Percentiles rank a stretch among this genome's conserved stretches.
Conservation (phyloP, 1,140 invertebrate species). For the Drosophila kohkoa region DNA sequence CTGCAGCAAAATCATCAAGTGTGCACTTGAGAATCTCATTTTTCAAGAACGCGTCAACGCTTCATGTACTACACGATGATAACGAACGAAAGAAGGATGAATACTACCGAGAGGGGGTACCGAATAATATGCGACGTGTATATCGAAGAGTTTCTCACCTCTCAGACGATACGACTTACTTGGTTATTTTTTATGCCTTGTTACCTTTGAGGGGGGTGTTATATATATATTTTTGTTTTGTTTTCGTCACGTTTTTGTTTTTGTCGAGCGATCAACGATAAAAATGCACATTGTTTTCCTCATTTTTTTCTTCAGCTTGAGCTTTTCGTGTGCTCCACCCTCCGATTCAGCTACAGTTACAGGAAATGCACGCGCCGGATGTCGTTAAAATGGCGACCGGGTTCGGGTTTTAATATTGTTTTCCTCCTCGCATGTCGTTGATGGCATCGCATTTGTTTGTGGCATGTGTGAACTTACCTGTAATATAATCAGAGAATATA, state of each 20-base stretch:
- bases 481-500: slow-evolving; percentile 57
- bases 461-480: slow-evolving; percentile 76
- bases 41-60: slow-evolving; percentile 40
- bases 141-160: slow-evolving; percentile 6
- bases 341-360: slow-evolving; percentile 29
- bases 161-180: not conserved
- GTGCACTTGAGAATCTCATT: slow-evolving; percentile 50
- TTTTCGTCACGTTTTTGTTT: slow-evolving; percentile 33
- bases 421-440: slow-evolving; percentile 26
- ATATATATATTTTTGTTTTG: slow-evolving; percentile 34
- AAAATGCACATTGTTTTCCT: slow-evolving; percentile 58
- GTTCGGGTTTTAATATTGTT: slow-evolving; percentile 34
- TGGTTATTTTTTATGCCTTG: slow-evolving; percentile 52
- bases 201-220: slow-evolving; percentile 37
- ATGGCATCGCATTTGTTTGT: slow-evolving; percentile 31
- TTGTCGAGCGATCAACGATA: slow-evolving; percentile 63
- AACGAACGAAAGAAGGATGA: slow-evolving; percentile 10
- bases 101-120: not conserved
- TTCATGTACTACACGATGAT: slow-evolving; percentile 21
- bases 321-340: slow-evolving; percentile 22
- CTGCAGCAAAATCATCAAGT: slow-evolving; percentile 59
- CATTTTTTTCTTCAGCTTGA: not conserved
- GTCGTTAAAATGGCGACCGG: slow-evolving; percentile 67
- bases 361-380: slow-evolving; percentile 76
- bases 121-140: not conserved